These are phyloP conservation scores for Leuciscus waleckii DNA, from an alignment of 2,797 vertebrate genomes.

Conservation along the genomic window DNA sequence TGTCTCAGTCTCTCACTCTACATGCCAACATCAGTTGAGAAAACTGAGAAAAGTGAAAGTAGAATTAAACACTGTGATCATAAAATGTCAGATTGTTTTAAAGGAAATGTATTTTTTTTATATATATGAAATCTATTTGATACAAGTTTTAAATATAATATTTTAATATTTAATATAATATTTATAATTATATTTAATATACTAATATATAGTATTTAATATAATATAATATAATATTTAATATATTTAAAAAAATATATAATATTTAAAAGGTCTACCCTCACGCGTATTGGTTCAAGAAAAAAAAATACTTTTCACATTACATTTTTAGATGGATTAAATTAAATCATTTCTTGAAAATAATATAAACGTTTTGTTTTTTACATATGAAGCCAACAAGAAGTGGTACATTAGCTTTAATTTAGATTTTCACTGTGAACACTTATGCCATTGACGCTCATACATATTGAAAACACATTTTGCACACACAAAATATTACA, in stretches of 20 bases:
- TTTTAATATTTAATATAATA: not conserved
- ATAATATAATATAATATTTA: too few relatives aligned
- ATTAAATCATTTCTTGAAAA: not conserved
- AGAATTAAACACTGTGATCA: not conserved
- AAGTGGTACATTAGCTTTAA: not conserved
- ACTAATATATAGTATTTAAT: not conserved
- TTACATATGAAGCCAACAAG: not conserved
- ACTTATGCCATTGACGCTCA: not conserved
- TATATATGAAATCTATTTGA: too few relatives aligned
- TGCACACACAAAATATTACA: not conserved
- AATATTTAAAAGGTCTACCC: too few relatives aligned
- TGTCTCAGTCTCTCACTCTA: conserved; percentile 2
- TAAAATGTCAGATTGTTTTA: not conserved
- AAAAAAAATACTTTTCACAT: not conserved
- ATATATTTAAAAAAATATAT: not conserved
- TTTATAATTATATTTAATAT: not conserved
- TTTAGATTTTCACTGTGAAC: not conserved
- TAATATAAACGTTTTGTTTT: not conserved
- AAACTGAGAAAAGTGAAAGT: not conserved
- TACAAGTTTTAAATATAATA: not conserved
- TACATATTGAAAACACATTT: not conserved
- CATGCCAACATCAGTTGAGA: not conserved
- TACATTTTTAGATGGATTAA: not conserved
- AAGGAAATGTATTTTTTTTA: not conserved
- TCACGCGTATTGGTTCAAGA: not conserved